phyloP scores from a whole-genome alignment of 2,797 vertebrate species.

The Dipus sagitta region DNA sequence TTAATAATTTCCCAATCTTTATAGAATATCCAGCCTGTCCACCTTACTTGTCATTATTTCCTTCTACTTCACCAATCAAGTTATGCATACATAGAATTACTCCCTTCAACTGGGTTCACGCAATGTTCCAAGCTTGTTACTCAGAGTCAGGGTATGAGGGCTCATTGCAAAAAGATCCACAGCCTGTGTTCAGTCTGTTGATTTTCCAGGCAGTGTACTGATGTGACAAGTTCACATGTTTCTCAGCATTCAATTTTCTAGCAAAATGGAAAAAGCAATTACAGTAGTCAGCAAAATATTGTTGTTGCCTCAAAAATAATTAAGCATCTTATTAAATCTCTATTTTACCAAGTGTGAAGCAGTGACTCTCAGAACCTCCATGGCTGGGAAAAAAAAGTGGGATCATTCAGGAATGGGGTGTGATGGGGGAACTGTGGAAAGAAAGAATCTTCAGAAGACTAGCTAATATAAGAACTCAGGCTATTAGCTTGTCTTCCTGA shows the following conservation, averaged over 20 bases:
- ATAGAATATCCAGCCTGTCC: not conserved
- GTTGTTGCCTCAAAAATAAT: conserved; percentile 77
- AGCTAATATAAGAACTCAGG: too few relatives aligned
- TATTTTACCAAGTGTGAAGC: conserved; percentile 54
- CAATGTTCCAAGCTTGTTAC: conserved; percentile 3
- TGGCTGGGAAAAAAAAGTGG: not conserved
- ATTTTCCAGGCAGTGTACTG: conserved; percentile 61
- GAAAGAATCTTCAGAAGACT: not conserved
- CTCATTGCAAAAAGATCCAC: conserved; percentile 37
- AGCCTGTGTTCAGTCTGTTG: conserved; percentile 35
- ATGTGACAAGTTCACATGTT: conserved; percentile 63
- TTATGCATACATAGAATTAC: not conserved
- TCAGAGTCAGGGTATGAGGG: not conserved
- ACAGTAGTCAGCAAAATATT: conserved; percentile 73
- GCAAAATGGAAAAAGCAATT: conserved; percentile 78
- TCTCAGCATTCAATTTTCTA: conserved; percentile 75
- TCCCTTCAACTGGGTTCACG: not conserved
- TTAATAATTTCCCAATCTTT: not conserved
- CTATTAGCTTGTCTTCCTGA: too few relatives aligned
- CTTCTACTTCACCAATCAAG: not conserved
- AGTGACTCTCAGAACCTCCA: not conserved
- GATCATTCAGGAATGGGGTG: not conserved
- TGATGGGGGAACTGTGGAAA: fast-evolving
- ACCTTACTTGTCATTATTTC: not conserved
- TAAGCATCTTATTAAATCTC: conserved; percentile 75